phyloP scores from a whole-genome alignment of 1,140 invertebrate species.

The Ditylenchus dipsaci region DNA sequence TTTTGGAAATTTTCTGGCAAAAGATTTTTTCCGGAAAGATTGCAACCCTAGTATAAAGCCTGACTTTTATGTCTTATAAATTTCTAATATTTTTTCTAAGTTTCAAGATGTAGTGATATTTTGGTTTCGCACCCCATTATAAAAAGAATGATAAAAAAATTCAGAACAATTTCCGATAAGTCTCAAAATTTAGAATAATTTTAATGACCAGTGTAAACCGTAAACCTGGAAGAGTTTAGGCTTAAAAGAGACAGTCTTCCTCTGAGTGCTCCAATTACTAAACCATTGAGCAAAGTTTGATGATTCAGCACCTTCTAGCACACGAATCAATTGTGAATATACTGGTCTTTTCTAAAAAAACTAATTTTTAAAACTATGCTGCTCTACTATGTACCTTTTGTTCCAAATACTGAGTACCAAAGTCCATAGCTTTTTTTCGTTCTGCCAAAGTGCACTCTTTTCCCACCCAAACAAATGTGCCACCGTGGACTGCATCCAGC shows the following conservation, averaged over 20 bases:
- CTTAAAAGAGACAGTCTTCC: slow-evolving; percentile 42
- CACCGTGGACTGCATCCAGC: slow-evolving; percentile 73
- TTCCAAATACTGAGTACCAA: slow-evolving; percentile 62
- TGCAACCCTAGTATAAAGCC: no score
- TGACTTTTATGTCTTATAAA: no score
- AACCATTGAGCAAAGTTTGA: slow-evolving; percentile 50
- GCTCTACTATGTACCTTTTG: slow-evolving; percentile 16
- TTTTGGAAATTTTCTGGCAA: no score
- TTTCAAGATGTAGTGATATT: no score
- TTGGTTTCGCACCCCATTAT: no score
- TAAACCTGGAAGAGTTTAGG: slow-evolving; percentile 67
- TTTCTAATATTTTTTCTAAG: no score
- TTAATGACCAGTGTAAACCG: no score
- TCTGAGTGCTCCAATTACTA: slow-evolving; percentile 45
- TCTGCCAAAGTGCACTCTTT: slow-evolving; percentile 72
- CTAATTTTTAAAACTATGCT: background rate
- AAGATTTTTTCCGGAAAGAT: no score
- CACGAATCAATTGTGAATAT: slow-evolving; percentile 47
- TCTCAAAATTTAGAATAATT: no score
- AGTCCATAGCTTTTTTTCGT: slow-evolving; percentile 72
- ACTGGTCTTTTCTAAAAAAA: slow-evolving; percentile 47
- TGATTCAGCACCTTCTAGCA: slow-evolving; percentile 54
- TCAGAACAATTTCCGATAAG: no score
- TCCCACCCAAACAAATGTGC: slow-evolving; percentile 80
- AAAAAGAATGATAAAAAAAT: no score